Evolutionary conservation across 2,113 vertebrate genomes (phyloP).

Genomic region (Cromileptes altivelis): DNA sequence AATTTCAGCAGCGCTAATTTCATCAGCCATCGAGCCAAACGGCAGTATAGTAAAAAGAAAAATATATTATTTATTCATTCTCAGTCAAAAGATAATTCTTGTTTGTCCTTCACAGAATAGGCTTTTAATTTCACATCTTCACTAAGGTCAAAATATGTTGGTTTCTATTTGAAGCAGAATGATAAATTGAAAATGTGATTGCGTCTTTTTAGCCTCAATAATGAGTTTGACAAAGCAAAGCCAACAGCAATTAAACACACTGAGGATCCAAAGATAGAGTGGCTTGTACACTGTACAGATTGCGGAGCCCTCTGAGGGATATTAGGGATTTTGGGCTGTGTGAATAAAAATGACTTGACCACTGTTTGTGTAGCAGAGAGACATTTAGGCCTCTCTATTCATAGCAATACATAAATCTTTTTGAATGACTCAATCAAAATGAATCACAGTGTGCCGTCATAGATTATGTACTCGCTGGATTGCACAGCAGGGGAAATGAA

Average conservation of each 20-base stretch:
- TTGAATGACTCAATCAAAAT: slow-evolving; percentile 21
- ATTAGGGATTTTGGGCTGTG: neutral
- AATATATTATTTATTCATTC: neutral
- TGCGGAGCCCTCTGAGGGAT: no score
- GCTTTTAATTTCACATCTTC: neutral
- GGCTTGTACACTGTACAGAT: neutral
- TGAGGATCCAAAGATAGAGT: neutral
- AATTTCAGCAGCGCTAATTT: neutral
- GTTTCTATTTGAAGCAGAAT: neutral
- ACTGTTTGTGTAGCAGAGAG: neutral
- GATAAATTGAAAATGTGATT: neutral
- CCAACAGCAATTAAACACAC: neutral
- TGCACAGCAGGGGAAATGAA: neutral
- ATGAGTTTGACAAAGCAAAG: neutral
- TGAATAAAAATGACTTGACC: neutral
- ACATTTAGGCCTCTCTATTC: neutral
- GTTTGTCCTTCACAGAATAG: neutral
- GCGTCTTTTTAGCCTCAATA: neutral
- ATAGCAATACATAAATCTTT: neutral
- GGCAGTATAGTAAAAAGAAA: neutral
- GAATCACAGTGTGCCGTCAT: slow-evolving; percentile 1
- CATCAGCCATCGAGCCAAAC: neutral
- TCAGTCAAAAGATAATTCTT: neutral
- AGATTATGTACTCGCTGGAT: neutral
- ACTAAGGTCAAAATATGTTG: neutral